Evolutionary conservation across 2,888 invertebrate genomes (phyloP).

Genomic region (Parthenolecanium corni): DNA sequence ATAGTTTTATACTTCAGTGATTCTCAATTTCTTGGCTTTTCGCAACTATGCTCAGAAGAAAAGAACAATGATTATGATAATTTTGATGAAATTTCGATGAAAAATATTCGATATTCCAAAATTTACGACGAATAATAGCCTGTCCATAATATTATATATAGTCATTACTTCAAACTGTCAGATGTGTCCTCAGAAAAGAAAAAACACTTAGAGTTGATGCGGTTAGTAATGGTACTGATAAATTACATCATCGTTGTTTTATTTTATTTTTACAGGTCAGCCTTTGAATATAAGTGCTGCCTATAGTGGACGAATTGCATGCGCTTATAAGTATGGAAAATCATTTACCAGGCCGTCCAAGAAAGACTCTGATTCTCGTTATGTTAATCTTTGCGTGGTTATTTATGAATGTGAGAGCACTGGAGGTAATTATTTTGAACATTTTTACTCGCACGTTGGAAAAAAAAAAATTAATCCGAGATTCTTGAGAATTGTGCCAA

Average conservation of each 20-base stretch:
- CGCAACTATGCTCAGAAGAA: too few species aligned
- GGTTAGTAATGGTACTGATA: background rate
- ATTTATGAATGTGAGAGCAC: conserved; percentile 99
- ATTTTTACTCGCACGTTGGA: background rate
- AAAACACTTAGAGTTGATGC: too few species aligned
- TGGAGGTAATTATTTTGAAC: conserved; percentile 53
- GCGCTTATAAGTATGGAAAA: conserved; percentile 88
- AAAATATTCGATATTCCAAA: too few species aligned
- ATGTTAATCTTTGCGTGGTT: conserved; percentile 82
- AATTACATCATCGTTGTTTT: too few species aligned
- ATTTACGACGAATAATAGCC: too few species aligned
- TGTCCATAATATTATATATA: too few species aligned
- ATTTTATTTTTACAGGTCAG: conserved; percentile 50
- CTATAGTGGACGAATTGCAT: conserved; percentile 92
- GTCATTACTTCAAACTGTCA: too few species aligned
- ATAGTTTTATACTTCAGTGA: too few species aligned
- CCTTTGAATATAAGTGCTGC: conserved; percentile 91
- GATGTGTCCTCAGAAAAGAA: too few species aligned
- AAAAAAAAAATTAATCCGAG: background rate
- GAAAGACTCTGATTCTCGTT: conserved; percentile 64
- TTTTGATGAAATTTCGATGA: too few species aligned
- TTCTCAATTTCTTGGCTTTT: too few species aligned
- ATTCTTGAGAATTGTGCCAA: background rate
- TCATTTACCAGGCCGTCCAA: conserved; percentile 73
- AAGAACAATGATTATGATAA: too few species aligned